phyloP scores from a whole-genome alignment of 2,888 invertebrate species.

The Deilephila porcellus region DNA sequence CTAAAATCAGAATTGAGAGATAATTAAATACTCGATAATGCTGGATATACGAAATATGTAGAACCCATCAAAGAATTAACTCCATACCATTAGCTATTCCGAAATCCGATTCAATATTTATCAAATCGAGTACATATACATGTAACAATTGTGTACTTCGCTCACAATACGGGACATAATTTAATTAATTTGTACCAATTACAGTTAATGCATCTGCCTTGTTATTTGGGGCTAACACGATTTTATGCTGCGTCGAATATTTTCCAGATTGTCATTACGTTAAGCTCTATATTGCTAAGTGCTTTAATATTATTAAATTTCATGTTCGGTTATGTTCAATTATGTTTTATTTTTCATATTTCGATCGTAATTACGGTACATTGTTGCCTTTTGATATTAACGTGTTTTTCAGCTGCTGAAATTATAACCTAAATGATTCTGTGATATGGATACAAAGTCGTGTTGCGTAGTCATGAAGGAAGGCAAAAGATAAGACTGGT shows the following conservation, averaged over 20 bases:
- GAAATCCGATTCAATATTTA: constrained; percentile 27
- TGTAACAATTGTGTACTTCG: constrained; percentile 17
- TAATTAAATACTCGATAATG: no score
- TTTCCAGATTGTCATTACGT: constrained; percentile 18
- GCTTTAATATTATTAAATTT: background rate
- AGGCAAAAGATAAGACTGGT: no score
- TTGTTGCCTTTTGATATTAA: no score
- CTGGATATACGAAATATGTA: background rate
- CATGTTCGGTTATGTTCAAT: background rate
- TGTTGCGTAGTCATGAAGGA: no score
- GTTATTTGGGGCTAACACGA: constrained; percentile 30
- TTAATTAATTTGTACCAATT: constrained; percentile 39
- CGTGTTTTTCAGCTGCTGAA: background rate
- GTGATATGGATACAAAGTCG: no score
- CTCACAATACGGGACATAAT: constrained; percentile 32
- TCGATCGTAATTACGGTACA: background rate
- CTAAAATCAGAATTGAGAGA: background rate
- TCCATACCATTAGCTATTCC: background rate
- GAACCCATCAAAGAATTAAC: background rate
- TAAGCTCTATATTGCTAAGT: constrained; percentile 14
- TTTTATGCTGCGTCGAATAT: constrained; percentile 13
- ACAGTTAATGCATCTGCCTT: constrained; percentile 37
- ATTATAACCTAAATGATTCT: no score
- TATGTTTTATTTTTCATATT: background rate
- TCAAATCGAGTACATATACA: constrained; percentile 25